phyloP scores from a whole-genome alignment of 2,888 invertebrate genomes.

The Dynastes hyllus region DNA sequence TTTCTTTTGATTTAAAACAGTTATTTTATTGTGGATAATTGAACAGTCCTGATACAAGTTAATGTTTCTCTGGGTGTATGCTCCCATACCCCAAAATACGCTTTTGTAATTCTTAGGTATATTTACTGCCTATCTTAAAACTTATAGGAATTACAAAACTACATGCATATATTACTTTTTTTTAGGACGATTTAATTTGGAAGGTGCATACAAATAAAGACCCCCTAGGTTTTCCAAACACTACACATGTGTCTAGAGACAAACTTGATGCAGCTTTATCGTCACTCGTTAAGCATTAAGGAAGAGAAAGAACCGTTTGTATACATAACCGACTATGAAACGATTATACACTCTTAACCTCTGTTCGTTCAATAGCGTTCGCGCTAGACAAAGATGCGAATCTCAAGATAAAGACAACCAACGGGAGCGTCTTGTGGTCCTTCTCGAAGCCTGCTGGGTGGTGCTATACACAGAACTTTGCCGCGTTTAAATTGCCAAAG shows the following conservation, averaged over 20 bases:
- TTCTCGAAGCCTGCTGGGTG: conserved; percentile 1
- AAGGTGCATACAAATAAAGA: background rate
- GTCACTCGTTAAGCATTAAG: conserved; percentile 23
- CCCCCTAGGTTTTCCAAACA: background rate
- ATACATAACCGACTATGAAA: conserved; percentile 33
- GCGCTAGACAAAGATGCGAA: background rate
- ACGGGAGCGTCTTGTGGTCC: conserved; percentile 21
- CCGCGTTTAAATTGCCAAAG: conserved; percentile 56
- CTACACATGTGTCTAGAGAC: background rate
- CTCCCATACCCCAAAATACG: too few species aligned
- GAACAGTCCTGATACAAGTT: too few species aligned
- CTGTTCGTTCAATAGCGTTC: background rate
- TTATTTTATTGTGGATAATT: too few species aligned
- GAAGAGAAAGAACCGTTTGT: conserved; percentile 14
- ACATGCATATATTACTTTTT: too few species aligned
- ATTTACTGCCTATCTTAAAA: too few species aligned
- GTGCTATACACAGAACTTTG: conserved; percentile 14
- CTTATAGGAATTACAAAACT: too few species aligned
- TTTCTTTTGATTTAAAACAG: too few species aligned
- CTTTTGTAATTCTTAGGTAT: too few species aligned
- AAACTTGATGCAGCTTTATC: background rate
- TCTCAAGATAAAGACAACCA: conserved; percentile 8
- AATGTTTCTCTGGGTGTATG: too few species aligned
- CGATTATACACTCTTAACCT: conserved; percentile 5
- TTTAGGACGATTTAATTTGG: too few species aligned